phyloP scores from a whole-genome alignment of 1,140 invertebrate genomes.

The Apis dorsata region DNA sequence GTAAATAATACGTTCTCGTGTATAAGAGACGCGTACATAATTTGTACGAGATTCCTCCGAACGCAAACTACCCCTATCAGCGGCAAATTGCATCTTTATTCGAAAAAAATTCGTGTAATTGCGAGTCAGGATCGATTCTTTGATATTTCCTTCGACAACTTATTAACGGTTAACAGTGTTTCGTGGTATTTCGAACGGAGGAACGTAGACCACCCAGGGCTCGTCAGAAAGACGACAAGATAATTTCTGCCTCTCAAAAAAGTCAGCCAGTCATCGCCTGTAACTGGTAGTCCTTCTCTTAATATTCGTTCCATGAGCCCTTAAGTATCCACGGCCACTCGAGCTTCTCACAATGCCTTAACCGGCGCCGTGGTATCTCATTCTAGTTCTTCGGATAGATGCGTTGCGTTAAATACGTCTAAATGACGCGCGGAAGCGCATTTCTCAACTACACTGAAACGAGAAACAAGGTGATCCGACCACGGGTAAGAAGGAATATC shows the following conservation, averaged over 20 bases:
- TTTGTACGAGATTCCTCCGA: not conserved
- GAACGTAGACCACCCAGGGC: constrained; percentile 75
- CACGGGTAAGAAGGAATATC: not conserved
- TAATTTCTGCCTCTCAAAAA: constrained; percentile 78
- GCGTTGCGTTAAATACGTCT: constrained; percentile 36
- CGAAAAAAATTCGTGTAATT: not conserved
- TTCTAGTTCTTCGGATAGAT: constrained; percentile 46
- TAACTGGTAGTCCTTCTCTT: constrained; percentile 80
- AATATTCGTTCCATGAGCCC: constrained; percentile 72
- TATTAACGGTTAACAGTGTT: constrained; percentile 47
- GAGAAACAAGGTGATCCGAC: not conserved
- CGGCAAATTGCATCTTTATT: not conserved
- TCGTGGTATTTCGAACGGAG: constrained; percentile 40
- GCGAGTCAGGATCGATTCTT: no score
- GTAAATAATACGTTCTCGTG: no score
- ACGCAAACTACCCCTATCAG: constrained; percentile 1
- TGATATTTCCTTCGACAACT: constrained; percentile 3
- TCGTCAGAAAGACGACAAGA: constrained; percentile 73
- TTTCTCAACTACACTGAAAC: not conserved
- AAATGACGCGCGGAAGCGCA: constrained; percentile 39
- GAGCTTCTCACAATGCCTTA: constrained; percentile 68
- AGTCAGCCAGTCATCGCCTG: constrained; percentile 78
- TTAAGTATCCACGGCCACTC: constrained; percentile 70
- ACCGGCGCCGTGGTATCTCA: constrained; percentile 63
- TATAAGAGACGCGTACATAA: not conserved